Evolutionary conservation across 2,113 vertebrate species (phyloP).

Genomic region (Vireo altiloquus): DNA sequence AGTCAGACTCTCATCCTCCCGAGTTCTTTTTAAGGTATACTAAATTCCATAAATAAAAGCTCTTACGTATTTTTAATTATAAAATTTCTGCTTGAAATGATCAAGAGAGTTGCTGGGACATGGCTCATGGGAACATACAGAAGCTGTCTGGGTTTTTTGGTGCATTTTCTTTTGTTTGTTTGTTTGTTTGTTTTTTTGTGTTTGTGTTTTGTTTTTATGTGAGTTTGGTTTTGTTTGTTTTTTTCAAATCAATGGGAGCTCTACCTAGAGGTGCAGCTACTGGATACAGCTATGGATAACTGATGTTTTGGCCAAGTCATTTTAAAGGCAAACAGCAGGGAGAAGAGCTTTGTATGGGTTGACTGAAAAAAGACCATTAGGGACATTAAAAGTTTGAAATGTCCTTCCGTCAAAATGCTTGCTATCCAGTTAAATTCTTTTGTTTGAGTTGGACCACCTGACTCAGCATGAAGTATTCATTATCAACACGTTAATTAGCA

Average conservation of each 20-base stretch:
- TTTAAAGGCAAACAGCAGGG: neutral
- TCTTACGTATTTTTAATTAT: neutral
- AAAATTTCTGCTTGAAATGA: neutral
- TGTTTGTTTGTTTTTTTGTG: neutral
- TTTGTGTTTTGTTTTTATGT: neutral
- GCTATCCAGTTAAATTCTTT: neutral
- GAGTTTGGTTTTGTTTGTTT: neutral
- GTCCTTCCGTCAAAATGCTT: neutral
- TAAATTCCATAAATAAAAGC: neutral
- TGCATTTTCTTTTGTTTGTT: too few species aligned
- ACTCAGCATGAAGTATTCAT: neutral
- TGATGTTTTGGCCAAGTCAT: neutral
- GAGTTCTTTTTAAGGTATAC: neutral
- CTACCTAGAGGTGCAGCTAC: neutral
- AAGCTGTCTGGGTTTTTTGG: neutral
- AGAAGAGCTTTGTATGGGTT: neutral
- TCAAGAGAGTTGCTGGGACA: neutral
- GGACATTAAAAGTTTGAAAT: neutral
- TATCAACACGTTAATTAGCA: neutral
- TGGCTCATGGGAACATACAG: neutral
- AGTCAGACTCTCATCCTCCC: neutral
- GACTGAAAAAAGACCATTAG: neutral
- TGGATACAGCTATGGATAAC: too few species aligned
- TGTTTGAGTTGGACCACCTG: neutral
- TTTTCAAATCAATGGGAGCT: neutral